Evolutionary conservation across 2,888 invertebrate species (phyloP).

Genomic region (Nymphalis polychloros): DNA sequence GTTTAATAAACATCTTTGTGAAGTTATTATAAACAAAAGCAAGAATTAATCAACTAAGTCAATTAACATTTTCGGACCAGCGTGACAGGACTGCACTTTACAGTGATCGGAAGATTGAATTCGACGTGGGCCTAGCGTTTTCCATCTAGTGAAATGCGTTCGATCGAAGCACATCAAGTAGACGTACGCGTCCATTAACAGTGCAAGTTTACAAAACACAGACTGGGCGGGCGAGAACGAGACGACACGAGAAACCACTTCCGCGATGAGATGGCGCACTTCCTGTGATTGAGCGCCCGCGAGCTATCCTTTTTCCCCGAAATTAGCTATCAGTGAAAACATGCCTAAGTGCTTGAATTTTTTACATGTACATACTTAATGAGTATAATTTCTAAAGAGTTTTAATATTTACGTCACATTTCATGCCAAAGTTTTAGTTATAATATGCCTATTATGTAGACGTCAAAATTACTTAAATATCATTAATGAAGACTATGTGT

Average conservation of each 20-base stretch:
- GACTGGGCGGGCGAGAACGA: slow-evolving; percentile 56
- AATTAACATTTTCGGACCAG: slow-evolving; percentile 14
- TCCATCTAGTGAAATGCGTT: slow-evolving; percentile 65
- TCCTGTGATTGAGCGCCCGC: slow-evolving; percentile 79
- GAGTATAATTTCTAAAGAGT: slow-evolving; percentile 31
- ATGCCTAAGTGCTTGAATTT: slow-evolving; percentile 47
- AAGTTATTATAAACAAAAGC: slow-evolving; percentile 9
- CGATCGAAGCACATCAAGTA: slow-evolving; percentile 64
- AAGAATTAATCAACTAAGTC: slow-evolving; percentile 23
- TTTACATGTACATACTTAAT: slow-evolving; percentile 41
- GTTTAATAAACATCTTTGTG: too few relatives aligned
- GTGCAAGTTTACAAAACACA: slow-evolving; percentile 66
- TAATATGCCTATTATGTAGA: not conserved
- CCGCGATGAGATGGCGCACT: slow-evolving; percentile 82
- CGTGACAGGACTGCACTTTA: slow-evolving; percentile 32
- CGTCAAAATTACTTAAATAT: not conserved
- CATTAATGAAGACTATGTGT: too few relatives aligned
- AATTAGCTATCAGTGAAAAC: slow-evolving; percentile 52
- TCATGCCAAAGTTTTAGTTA: not conserved
- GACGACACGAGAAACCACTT: slow-evolving; percentile 78
- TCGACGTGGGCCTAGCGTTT: slow-evolving; percentile 41
- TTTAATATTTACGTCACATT: slow-evolving; percentile 6
- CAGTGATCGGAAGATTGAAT: slow-evolving; percentile 42
- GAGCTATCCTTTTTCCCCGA: slow-evolving; percentile 50
- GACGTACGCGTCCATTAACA: slow-evolving; percentile 64